Percentiles rank a stretch among this genome's conserved stretches.
Evolutionary conservation across 2,113 vertebrate genomes (phyloP).

Genomic region (Actenoides hombroni): DNA sequence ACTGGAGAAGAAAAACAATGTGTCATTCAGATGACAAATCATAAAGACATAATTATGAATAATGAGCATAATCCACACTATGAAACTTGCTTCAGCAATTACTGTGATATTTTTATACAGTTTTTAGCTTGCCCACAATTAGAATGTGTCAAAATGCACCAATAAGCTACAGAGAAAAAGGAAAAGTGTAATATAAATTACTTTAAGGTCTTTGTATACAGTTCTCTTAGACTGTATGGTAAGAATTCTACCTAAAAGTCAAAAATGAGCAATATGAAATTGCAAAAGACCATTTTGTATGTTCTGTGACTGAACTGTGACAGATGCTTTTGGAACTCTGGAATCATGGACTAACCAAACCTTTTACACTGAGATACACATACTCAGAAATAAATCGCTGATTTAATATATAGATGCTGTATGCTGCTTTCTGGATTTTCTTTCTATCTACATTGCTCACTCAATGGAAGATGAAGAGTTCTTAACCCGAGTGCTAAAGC

Average conservation of each 20-base stretch:
- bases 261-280: neutral
- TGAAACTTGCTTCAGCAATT: neutral
- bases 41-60: neutral
- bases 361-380: neutral
- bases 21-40: neutral
- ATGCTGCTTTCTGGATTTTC: neutral
- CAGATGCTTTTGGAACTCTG: neutral
- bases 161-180: neutral
- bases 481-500: neutral
- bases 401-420: neutral
- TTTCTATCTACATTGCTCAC: neutral
- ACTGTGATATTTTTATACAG: neutral
- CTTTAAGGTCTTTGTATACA: neutral
- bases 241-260: neutral
- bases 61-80: neutral
- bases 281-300: neutral
- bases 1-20: neutral
- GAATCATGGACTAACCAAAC: neutral
- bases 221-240: neutral
- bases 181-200: neutral
- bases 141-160: neutral
- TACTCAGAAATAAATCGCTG: neutral
- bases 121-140: neutral
- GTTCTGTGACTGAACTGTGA: neutral
- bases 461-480: neutral